phyloP scores from a whole-genome alignment of 2,888 invertebrate species.

The Nebria salina region DNA sequence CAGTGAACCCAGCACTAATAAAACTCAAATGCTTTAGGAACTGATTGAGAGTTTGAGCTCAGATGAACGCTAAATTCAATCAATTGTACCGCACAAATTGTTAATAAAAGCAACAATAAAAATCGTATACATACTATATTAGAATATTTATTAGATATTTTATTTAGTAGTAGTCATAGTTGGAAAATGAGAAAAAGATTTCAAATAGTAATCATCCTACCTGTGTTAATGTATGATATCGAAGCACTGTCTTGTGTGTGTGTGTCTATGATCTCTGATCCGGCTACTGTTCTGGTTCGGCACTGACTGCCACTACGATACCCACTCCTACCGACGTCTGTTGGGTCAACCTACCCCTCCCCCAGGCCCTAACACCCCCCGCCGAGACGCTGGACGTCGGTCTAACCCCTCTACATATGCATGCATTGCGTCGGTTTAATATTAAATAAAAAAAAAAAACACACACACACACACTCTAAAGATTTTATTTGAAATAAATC shows the following conservation, averaged over 20 bases:
- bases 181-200: background rate
- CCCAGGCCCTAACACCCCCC: slow-evolving; percentile 52
- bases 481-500: too few relatives aligned
- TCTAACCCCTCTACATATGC: background rate
- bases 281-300: slow-evolving; percentile 61
- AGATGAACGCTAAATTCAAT: too few relatives aligned
- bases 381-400: slow-evolving; percentile 49
- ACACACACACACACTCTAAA: too few relatives aligned
- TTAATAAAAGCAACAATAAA: too few relatives aligned
- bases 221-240: slow-evolving; percentile 38
- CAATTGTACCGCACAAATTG: too few relatives aligned
- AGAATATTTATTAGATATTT: too few relatives aligned
- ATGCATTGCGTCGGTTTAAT: background rate
- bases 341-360: slow-evolving; percentile 32
- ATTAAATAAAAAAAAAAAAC: background rate
- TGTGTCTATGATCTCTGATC: slow-evolving; percentile 48
- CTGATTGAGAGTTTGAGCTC: too few relatives aligned
- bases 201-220: slow-evolving; percentile 14
- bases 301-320: slow-evolving; percentile 59
- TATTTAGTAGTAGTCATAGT: too few relatives aligned
- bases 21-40: too few relatives aligned
- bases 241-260: slow-evolving; percentile 29
- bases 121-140: too few relatives aligned
- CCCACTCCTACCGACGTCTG: slow-evolving; percentile 54
- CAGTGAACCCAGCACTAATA: too few relatives aligned